phyloP scores from a whole-genome alignment of 2,113 vertebrate species.

The Thunnus maccoyii region DNA sequence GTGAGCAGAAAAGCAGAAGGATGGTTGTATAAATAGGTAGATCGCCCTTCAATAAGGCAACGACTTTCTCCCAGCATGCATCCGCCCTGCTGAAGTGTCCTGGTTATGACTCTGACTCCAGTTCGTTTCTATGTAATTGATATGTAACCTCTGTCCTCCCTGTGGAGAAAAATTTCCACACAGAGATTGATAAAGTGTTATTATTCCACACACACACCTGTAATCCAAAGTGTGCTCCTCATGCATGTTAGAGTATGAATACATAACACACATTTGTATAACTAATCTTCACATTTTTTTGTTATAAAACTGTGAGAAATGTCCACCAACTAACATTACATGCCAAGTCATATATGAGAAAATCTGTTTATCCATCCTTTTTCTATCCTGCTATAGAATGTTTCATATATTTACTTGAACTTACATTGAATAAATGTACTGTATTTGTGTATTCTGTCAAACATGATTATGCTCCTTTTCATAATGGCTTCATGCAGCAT shows the following conservation, averaged over 20 bases:
- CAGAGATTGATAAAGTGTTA: not conserved
- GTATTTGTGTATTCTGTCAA: not conserved
- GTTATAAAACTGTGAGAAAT: not conserved
- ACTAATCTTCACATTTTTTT: no score
- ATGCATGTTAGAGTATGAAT: not conserved
- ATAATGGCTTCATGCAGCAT: not conserved
- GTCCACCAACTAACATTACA: not conserved
- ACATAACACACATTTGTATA: not conserved
- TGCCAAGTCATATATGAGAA: no score
- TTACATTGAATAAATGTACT: no score
- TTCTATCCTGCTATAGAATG: no score
- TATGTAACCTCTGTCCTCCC: not conserved
- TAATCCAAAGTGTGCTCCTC: not conserved
- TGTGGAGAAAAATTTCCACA: not conserved
- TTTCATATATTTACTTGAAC: no score
- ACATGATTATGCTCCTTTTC: not conserved
- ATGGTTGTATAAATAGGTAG: not conserved
- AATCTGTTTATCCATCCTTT: no score
- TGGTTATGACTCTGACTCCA: not conserved
- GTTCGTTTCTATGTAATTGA: not conserved
- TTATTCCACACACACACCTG: not conserved
- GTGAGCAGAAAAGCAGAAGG: not conserved
- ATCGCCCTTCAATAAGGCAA: not conserved
- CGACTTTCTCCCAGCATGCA: not conserved
- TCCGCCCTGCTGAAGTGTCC: not conserved